Conservation (phyloP, 2,113 vertebrate species). For the Gymnocephalus cernua region DNA sequence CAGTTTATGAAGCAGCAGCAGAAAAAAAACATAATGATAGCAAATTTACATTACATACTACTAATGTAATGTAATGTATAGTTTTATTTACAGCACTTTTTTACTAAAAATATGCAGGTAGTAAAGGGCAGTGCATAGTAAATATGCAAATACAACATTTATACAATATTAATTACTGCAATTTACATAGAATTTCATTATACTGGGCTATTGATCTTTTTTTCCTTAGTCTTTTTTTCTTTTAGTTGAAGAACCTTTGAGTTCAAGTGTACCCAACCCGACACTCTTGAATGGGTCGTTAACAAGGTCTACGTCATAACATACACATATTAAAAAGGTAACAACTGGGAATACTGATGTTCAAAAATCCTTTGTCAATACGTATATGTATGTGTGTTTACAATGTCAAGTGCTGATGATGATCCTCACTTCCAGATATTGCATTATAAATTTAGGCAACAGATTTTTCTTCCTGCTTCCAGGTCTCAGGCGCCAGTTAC, state of each 20-base stretch:
- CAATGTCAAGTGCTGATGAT: background rate
- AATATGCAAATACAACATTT: background rate
- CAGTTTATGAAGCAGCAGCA: background rate
- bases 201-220: background rate
- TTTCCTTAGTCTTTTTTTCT: background rate
- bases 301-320: background rate
- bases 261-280: background rate
- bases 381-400: background rate
- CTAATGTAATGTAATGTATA: background rate
- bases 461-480: conserved; percentile 28
- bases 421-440: conserved; percentile 20
- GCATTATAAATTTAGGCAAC: conserved; percentile 19
- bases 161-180: background rate
- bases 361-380: background rate
- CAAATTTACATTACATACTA: background rate
- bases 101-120: background rate
- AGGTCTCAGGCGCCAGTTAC: conserved; percentile 8
- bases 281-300: background rate
- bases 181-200: background rate
- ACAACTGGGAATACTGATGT: background rate
- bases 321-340: background rate
- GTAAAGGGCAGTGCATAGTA: background rate
- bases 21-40: background rate
- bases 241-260: background rate
- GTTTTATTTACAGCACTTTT: background rate